Evolutionary conservation across 2,797 vertebrate species (phyloP).

Genomic region (Poecilia velifera): DNA sequence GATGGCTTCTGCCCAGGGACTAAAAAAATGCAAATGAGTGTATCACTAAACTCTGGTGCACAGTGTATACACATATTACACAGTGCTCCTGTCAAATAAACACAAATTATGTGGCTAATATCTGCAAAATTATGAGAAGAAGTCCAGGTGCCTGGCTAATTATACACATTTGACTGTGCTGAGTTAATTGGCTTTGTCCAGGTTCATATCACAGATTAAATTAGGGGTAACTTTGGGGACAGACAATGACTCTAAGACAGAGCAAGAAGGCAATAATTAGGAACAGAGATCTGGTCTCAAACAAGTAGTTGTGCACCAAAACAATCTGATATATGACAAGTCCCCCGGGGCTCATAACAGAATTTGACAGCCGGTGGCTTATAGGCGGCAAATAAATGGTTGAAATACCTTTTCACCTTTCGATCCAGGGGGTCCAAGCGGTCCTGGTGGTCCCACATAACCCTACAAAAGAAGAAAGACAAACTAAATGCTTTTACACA

Average conservation of each 20-base stretch:
- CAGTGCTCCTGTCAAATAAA: constrained; percentile 63
- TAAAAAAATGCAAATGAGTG: constrained; percentile 53
- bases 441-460: constrained; percentile 86
- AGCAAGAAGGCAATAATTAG: constrained; percentile 49
- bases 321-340: constrained; percentile 18
- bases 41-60: constrained; percentile 40
- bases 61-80: constrained; percentile 31
- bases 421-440: constrained; percentile 87
- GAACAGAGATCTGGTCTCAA: constrained; percentile 29
- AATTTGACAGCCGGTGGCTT: constrained; percentile 12
- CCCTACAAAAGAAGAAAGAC: constrained; percentile 79
- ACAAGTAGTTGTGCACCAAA: constrained; percentile 20
- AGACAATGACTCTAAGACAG: constrained; percentile 37
- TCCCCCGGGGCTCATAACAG: constrained; percentile 35
- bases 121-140: constrained; percentile 39
- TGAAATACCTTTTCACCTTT: constrained; percentile 93
- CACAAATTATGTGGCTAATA: constrained; percentile 58
- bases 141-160: constrained; percentile 67
- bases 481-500: constrained; percentile 3
- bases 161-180: constrained; percentile 50
- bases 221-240: constrained; percentile 46
- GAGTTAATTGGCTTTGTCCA: constrained; percentile 55
- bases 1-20: constrained; percentile 60
- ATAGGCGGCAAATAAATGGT: constrained; percentile 21
- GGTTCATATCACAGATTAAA: constrained; percentile 51